Evolutionary conservation across 2,888 invertebrate genomes (phyloP), one percentile per base, ranked within the genome.

Genomic region (Lypha dubia): DNA sequence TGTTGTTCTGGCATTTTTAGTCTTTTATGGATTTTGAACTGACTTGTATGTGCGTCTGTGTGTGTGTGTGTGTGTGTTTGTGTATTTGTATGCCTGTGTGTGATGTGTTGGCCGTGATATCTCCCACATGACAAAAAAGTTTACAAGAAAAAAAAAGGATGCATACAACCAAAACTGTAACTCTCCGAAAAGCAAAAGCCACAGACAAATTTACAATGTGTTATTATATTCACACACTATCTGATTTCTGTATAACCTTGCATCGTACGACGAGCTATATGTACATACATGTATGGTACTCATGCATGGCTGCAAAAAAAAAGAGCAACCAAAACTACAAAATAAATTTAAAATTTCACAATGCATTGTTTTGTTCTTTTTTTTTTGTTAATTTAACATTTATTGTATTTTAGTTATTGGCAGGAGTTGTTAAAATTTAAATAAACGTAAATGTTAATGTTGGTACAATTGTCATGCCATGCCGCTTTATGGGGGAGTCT

Each of bases 91-190:
- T n/a, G n/a, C n/a, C n/a, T 53, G 38, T 75, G 22, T 76, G 46
- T 75, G 56, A 35, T 68, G 56, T 73, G 60, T 53, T 56, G 68
- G 44, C 79, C 22, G 77, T 79, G 74, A 70, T 83, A 83, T 79
- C 63, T 74, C 65, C 79, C 79, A 74, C 58, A 79, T 74, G 79
- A 63, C 56, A 65, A 38, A 24, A 38, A 51, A 20, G 15, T 13
- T 7, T 13, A 15, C 49, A 68, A n/a, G n/a, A n/a, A n/a, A n/a
- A n/a, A n/a, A 58, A 38, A 15, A 41, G 3, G 15, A 1, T 41
- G 15, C 41, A 15, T 15, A 4, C 24, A 38, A 32, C 11, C 5
- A 62, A 74, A 74, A 44, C 8, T 63, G 51, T 65, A 41, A 53
- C 56, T 56, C 28, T 38, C 17, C 46, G 38, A 49, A 28, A 65